Evolutionary conservation across 2,888 invertebrate species (phyloP), one percentile per base, ranked within the genome.

Genomic region (Erebia epiphron): DNA sequence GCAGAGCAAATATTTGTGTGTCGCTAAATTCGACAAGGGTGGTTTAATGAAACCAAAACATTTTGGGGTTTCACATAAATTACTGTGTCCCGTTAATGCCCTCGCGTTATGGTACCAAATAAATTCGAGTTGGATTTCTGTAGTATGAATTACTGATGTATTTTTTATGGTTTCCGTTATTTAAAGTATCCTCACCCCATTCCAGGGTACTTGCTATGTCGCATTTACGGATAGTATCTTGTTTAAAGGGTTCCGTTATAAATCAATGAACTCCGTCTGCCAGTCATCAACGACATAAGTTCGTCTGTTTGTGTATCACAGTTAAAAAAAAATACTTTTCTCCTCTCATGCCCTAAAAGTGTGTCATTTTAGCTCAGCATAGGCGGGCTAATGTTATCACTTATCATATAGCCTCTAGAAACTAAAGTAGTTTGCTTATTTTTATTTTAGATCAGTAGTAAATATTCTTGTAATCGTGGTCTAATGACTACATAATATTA

Each of bases 21-120:
- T 79, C 83, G 79, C 81, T 77, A 79, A 82, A 81, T 81, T 83
- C 79, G 76, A 74, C 77, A 78, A 81, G 89, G 90, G 88, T 80
- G 84, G 83, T 88, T 89, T 89, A 87, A 90, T 91, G 89, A 90
- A 90, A 90, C 85, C 87, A 84, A 86, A 87, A 88, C 83, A 88
- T 81, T 76, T 76, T 73, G 77, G 80, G 84, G 82, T 81, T 79
- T 70, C 71, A 73, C 73, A 76, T 71, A 71, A 77, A 77, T 76
- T 63, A 64, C 67, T 68, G 70, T 71, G 69, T 64, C 21, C 74
- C 64, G 69, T 68, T 67, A 73, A 75, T 74, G 67, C 66, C 73
- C 74, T 50, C 67, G 65, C 69, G 57, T 66, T 71, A 76, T 73
- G 54, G 69, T 60, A 68, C 70, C 43, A 72, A 74, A 76, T 76